Percentiles rank a stretch among this genome's conserved stretches.
phyloP scores from a whole-genome alignment of 37 sponge, comb jelly and placozoan species.

The Axinella damicornis region DNA sequence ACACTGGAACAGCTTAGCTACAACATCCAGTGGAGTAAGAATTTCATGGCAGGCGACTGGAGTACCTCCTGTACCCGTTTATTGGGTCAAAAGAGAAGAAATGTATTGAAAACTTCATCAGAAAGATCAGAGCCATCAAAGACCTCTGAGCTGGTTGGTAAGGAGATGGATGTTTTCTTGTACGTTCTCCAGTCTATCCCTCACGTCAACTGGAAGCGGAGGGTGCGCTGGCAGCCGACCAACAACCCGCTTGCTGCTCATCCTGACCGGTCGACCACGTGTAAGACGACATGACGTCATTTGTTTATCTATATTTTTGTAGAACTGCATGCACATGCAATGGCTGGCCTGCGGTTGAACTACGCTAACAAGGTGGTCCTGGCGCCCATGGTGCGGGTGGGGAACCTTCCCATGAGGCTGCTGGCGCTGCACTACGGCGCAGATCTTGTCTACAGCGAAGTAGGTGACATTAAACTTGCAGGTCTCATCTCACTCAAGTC shows the following conservation, averaged over 20 bases:
- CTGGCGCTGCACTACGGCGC: conserved; percentile 92
- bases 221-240: no score
- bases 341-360: neutral
- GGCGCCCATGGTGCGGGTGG: conserved; percentile 98
- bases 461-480: no score
- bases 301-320: no score
- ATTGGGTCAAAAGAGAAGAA: no score
- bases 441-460: conserved; percentile 96
- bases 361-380: conserved; percentile 86
- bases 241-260: no score
- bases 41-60: neutral
- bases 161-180: conserved; percentile 34
- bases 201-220: conserved; percentile 18
- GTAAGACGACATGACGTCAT: no score
- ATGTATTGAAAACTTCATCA: no score
- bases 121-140: no score
- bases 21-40: conserved; percentile 1
- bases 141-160: conserved; percentile 40
- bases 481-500: no score
- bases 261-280: no score
- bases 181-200: conserved; percentile 45
- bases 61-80: no score
- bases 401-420: conserved; percentile 90
- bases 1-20: conserved; percentile 6
- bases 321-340: no score